Base-by-base conservation (phyloP, 2,113 vertebrate species). In the Meriones unguiculatus region DNA sequence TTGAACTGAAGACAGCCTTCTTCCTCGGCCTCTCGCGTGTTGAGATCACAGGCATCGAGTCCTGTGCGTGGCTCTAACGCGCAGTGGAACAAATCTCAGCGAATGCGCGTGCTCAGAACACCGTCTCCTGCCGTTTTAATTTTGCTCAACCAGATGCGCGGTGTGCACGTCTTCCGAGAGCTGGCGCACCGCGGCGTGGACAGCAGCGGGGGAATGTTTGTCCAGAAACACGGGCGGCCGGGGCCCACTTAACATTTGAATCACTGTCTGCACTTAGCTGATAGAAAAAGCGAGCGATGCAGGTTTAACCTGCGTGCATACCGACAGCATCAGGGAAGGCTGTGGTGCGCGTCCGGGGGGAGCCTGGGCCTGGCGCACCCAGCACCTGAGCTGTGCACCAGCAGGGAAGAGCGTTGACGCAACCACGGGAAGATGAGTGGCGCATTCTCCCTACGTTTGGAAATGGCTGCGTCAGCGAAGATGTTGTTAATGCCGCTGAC, bases 401-500 rank as follows among this genome's bases (percentile, higher is more conserved):
- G 5, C 46, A 46, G 46, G 46, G 5, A 46, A 46, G 46, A 46
- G 46, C 46, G 46, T 46, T 4, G 5, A 46, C 46, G 46, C 4
- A 46, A 46, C 4, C 46, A 46, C 46, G 46, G 46, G 15, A 12
- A 57, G 35, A 85, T 41, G 77, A 38, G 84, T 14, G 59, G 30
- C 88, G 67, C 14, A 46, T 46, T 62, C 28, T 67, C 75, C 77
- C 5, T 91, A 4, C 41, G 54, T 77, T 91, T 76, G 72, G 90
- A 89, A 91, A 95, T 70, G 77, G 70, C 41, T 41, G 24, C 93
- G 80, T 69, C 84, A 91, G 38, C 17, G 86, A 77, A 1, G 14
- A 75, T 88, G 73, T 20, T 89, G 69, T 64, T 93, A 41, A 46
- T 46, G 18, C 46, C 52, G 4, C 12, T 86, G 18, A 90, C 17